These are phyloP conservation scores for Chlorodrepanis virens DNA, from an alignment of 2,113 vertebrate genomes.

Conservation along the genomic window DNA sequence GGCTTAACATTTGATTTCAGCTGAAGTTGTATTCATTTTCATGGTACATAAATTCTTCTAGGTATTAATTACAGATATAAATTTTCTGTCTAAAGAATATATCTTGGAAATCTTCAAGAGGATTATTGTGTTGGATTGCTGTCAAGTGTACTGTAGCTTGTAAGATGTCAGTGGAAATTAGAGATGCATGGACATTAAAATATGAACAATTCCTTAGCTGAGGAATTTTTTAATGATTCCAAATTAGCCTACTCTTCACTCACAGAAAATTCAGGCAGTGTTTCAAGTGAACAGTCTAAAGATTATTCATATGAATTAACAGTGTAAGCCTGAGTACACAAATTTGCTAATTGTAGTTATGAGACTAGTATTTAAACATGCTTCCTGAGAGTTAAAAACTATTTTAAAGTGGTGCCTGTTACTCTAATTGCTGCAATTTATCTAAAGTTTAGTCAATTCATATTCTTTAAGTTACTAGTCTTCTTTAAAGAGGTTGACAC, in stretches of 20 bases:
- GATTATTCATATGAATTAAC: neutral
- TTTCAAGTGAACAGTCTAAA: neutral
- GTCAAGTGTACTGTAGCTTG: neutral
- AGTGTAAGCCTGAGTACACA: neutral
- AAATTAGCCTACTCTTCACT: neutral
- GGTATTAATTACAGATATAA: neutral
- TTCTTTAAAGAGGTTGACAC: neutral
- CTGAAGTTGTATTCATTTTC: neutral
- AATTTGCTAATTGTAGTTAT: neutral
- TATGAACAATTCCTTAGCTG: neutral
- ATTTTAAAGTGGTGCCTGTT: neutral
- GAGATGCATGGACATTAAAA: neutral
- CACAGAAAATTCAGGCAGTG: neutral
- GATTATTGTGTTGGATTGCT: neutral
- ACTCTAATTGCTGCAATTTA: neutral
- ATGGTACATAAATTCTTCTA: neutral
- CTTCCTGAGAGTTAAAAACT: neutral
- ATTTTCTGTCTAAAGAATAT: neutral
- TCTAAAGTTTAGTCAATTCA: neutral
- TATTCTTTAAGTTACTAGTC: neutral
- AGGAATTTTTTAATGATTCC: neutral
- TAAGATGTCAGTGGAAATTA: neutral
- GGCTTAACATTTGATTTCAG: neutral
- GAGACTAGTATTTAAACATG: neutral
- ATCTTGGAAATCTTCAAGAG: neutral